Conservation (phyloP, 2,888 invertebrate genomes). For the Drosophila rellima region DNA sequence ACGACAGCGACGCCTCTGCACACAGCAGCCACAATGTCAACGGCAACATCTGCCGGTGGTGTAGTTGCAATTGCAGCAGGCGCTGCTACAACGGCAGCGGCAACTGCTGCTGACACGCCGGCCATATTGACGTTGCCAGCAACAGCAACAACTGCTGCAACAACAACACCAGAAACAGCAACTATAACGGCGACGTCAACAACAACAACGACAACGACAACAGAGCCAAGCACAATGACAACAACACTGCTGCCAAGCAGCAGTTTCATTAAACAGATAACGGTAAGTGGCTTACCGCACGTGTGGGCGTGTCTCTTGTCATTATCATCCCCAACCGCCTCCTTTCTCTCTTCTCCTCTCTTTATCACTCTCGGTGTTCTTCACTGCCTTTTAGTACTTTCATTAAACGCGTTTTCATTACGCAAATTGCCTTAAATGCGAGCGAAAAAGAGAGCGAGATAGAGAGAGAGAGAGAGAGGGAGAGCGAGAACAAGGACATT, state of each 20-base stretch:
- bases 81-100: constrained; percentile 20
- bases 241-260: constrained; percentile 73
- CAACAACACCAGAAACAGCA: constrained; percentile 14
- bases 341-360: neutral
- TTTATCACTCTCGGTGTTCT: neutral
- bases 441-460: constrained; percentile 3
- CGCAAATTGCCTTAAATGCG: constrained; percentile 56
- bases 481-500: constrained; percentile 27
- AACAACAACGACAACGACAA: constrained; percentile 57
- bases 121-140: constrained; percentile 31
- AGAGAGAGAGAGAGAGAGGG: neutral
- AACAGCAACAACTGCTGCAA: constrained; percentile 23
- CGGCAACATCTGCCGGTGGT: constrained; percentile 23
- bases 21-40: constrained; percentile 43
- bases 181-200: constrained; percentile 42
- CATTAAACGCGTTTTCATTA: constrained; percentile 68
- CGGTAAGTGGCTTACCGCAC: constrained; percentile 81
- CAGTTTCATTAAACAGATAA: constrained; percentile 83
- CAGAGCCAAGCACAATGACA: constrained; percentile 60
- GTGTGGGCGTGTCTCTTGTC: constrained; percentile 52
- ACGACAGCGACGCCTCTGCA: constrained; percentile 33
- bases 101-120: constrained; percentile 24
- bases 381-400: constrained; percentile 28
- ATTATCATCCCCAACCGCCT: constrained; percentile 32
- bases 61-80: constrained; percentile 17